Percentiles rank a stretch among this genome's conserved stretches.
Evolutionary conservation across 1,140 invertebrate genomes (phyloP).

Genomic region (Tribolium castaneum): DNA sequence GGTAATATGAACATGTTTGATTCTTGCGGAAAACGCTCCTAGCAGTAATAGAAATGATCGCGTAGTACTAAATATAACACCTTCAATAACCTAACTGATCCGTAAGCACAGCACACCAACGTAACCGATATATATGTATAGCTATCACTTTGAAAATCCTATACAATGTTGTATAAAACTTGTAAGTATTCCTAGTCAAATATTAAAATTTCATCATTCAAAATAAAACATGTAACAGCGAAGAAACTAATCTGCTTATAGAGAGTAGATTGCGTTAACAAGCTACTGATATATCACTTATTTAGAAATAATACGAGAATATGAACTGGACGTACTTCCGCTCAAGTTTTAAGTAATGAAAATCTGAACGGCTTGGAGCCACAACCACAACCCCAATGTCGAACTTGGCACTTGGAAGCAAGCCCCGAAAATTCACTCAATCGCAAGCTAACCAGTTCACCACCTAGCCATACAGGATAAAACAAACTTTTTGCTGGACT

Average conservation of each 20-base stretch:
- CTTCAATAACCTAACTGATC: slow-evolving; percentile 12
- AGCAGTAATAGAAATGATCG: slow-evolving; percentile 18
- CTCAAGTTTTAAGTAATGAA: slow-evolving; percentile 38
- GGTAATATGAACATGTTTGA: slow-evolving; percentile 37
- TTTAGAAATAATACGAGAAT: slow-evolving; percentile 34
- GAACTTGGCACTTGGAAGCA: neutral
- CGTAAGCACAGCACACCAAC: slow-evolving; percentile 37
- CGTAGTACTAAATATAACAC: slow-evolving; percentile 37
- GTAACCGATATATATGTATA: slow-evolving; percentile 27
- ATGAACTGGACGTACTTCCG: slow-evolving; percentile 29
- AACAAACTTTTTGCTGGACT: too few relatives aligned
- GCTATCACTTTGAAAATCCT: slow-evolving; percentile 26
- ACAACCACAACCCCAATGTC: too few relatives aligned
- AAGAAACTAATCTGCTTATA: slow-evolving; percentile 22
- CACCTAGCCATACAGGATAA: neutral
- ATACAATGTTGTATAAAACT: slow-evolving; percentile 30
- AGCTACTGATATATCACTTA: slow-evolving; percentile 35
- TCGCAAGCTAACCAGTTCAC: neutral
- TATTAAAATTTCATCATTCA: slow-evolving; percentile 26
- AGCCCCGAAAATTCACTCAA: neutral
- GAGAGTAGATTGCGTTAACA: slow-evolving; percentile 20
- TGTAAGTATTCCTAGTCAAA: slow-evolving; percentile 20
- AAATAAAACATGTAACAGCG: slow-evolving; percentile 28
- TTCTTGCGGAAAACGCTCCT: slow-evolving; percentile 11
- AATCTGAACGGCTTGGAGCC: neutral